Evolutionary conservation across 2,888 invertebrate genomes (phyloP), one percentile per base, ranked within the genome.

Genomic region (Epirrhoe tristata): DNA sequence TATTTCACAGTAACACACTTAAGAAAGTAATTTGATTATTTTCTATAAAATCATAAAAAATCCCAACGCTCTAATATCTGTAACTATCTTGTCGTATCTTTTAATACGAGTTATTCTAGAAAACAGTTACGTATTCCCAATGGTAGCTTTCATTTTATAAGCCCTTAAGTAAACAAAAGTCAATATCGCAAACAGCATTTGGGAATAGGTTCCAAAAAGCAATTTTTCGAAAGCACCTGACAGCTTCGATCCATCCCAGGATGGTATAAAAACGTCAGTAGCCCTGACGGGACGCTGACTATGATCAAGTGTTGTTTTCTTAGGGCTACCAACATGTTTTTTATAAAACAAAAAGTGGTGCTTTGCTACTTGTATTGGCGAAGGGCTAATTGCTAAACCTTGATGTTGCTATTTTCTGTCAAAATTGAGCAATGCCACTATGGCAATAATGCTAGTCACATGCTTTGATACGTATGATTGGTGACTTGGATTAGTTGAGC

Each of bases 161-260:
- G 31, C 52, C 52, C 24, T 46, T 46, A 32, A 63, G 52, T 58
- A 17, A 24, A 24, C 51, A 43, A 69, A 70, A 70, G 67, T 69
- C 71, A 73, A 69, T 74, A 74, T 68, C 66, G 70, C 79, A 79
- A 80, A 80, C 80, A 78, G 72, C 71, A 71, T 75, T 72, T 57
- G 68, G 76, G 77, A 58, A 69, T 62, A 64, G 58, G 74, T 74
- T 72, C 69, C 74, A 72, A 71, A n/a, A 71, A 81, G 83, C 82
- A 84, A 88, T 88, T 87, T 88, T 88, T 87, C 87, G 77, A 81
- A 78, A 81, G 79, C 85, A 86, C 85, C 84, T 84, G 87, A 85
- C 86, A 85, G 82, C 76, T 77, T 80, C 83, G 82, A 87, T 88
- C 85, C 81, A 86, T 87, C 84, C 82, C 73, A 73, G 73, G 78